Conservation (phyloP, 2,888 invertebrate species). For the Oeneis ivallda region DNA sequence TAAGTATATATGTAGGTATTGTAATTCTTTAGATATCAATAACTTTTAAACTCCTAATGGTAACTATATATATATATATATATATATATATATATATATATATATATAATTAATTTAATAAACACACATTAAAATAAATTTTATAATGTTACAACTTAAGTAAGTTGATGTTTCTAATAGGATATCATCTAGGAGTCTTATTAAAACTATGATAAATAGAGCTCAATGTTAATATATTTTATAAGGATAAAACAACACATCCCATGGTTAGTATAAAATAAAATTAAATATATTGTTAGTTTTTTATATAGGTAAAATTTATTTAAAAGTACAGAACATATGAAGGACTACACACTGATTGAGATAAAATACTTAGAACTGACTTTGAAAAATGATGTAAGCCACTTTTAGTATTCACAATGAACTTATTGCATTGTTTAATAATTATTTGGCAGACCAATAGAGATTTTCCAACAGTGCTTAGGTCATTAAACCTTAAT, state of each 20-base stretch:
- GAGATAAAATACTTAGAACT: constrained; percentile 79
- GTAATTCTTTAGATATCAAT: too few species aligned
- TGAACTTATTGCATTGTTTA: constrained; percentile 78
- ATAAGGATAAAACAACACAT: constrained; percentile 82
- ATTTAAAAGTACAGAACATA: constrained; percentile 81
- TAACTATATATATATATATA: too few species aligned
- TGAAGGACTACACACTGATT: constrained; percentile 81
- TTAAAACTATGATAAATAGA: constrained; percentile 79
- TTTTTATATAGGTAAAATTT: constrained; percentile 81
- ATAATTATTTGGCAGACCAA: constrained; percentile 78
- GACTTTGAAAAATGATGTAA: constrained; percentile 79
- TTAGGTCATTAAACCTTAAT: constrained; percentile 75
- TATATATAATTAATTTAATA: constrained; percentile 21
- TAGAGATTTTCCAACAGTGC: constrained; percentile 83
- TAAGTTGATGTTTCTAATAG: constrained; percentile 22
- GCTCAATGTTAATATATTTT: constrained; percentile 83
- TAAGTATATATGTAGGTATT: constrained; percentile 6
- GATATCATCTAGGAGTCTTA: constrained; percentile 49
- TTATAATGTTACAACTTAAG: constrained; percentile 12
- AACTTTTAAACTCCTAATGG: too few species aligned
- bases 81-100: too few species aligned
- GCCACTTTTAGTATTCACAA: constrained; percentile 81
- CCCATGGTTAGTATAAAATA: constrained; percentile 82
- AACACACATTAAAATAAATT: constrained; percentile 16
- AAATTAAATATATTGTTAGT: constrained; percentile 83